Evolutionary conservation across 2,888 invertebrate genomes (phyloP).

Genomic region (Spisula subtruncata): DNA sequence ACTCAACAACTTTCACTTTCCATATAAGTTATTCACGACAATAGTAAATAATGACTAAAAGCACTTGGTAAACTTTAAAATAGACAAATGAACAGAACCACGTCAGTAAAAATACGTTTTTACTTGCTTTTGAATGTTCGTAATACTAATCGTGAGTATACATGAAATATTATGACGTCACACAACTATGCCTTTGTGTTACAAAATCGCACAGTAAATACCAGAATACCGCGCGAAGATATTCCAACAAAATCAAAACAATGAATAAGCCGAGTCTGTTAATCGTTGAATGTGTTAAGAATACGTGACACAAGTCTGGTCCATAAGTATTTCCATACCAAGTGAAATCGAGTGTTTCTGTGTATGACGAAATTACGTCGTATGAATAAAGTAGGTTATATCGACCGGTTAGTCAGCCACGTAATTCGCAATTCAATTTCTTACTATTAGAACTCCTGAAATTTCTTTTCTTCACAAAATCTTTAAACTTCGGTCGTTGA

Average conservation of each 20-base stretch:
- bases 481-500: conserved; percentile 28
- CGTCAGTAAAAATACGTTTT: not conserved
- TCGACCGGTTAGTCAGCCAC: conserved; percentile 65
- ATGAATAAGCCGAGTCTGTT: conserved; percentile 57
- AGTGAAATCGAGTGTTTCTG: conserved; percentile 76
- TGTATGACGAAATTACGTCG: conserved; percentile 77
- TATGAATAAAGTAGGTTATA: conserved; percentile 67
- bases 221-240: conserved; percentile 50
- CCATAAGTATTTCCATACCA: conserved; percentile 68
- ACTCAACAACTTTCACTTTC: conserved; percentile 66
- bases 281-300: conserved; percentile 62
- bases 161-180: conserved; percentile 60
- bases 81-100: conserved; percentile 14
- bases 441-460: not conserved
- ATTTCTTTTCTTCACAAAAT: conserved; percentile 24
- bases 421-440: conserved; percentile 33
- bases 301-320: conserved; percentile 61
- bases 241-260: conserved; percentile 11
- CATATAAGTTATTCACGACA: conserved; percentile 45
- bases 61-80: not conserved
- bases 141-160: conserved; percentile 53
- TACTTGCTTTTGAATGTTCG: not conserved
- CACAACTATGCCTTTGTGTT: conserved; percentile 25
- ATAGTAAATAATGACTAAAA: not conserved
- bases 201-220: conserved; percentile 39